Percentiles rank a stretch among this genome's conserved stretches.
These are phyloP conservation scores for Peromyscus attwateri DNA, from an alignment of 2,797 vertebrate genomes.

Conservation along the genomic window DNA sequence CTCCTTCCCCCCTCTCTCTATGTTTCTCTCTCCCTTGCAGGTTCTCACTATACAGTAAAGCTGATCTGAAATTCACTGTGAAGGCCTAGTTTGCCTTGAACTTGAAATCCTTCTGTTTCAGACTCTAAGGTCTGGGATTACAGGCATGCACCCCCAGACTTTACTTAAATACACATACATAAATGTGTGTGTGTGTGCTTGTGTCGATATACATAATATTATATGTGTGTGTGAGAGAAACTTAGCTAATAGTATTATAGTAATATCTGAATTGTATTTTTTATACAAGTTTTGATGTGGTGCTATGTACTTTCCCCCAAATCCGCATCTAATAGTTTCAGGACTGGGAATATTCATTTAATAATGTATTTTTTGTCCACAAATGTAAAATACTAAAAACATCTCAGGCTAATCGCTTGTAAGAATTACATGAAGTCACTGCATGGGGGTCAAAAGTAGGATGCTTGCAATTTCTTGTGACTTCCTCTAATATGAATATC, in stretches of 20 bases:
- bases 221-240: neutral
- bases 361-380: neutral
- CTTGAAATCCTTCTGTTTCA: neutral
- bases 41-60: neutral
- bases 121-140: neutral
- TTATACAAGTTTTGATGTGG: neutral
- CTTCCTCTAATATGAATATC: slow-evolving; percentile 3
- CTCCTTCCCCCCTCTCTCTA: too few species aligned
- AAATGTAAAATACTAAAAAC: slow-evolving; percentile 18
- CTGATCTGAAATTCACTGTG: neutral
- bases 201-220: neutral
- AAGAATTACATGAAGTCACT: neutral
- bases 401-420: neutral
- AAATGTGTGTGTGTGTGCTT: neutral
- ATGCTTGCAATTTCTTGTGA: slow-evolving; percentile 24
- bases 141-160: neutral
- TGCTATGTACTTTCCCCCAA: neutral
- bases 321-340: slow-evolving; percentile 20
- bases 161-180: neutral
- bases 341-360: neutral
- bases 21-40: neutral
- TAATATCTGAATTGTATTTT: slow-evolving; percentile 26
- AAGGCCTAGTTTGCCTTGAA: neutral
- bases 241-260: slow-evolving; percentile 28
- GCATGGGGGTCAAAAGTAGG: neutral